phyloP scores from a whole-genome alignment of 2,888 invertebrate genomes.

The Nomada lathburiana region DNA sequence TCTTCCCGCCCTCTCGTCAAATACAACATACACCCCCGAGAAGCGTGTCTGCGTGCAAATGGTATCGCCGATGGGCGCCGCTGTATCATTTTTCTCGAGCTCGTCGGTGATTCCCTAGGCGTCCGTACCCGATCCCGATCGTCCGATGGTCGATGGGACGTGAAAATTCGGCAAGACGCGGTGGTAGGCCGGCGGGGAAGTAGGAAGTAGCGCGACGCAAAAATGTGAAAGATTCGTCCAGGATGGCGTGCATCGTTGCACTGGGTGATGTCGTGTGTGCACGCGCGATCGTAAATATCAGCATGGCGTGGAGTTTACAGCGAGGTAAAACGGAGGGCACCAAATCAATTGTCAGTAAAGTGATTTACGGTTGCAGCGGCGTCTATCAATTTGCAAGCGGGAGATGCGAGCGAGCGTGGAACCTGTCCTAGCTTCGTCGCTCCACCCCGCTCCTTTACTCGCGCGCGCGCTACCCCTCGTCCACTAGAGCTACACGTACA shows the following conservation, averaged over 20 bases:
- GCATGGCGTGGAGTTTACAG: conserved; percentile 57
- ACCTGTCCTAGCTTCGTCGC: not conserved
- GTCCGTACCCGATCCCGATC: too few species aligned
- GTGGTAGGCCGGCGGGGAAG: not conserved
- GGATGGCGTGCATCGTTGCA: conserved; percentile 43
- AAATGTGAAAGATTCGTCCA: conserved; percentile 53
- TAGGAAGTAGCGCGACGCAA: not conserved
- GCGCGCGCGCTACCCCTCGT: not conserved
- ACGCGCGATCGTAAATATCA: conserved; percentile 61
- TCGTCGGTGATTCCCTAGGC: too few species aligned
- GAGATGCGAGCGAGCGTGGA: conserved; percentile 40
- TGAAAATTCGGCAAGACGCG: not conserved
- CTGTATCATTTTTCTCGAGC: too few species aligned
- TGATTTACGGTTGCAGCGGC: conserved; percentile 68
- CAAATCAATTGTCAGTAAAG: conserved; percentile 72
- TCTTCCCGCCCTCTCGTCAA: too few species aligned
- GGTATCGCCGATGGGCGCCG: too few species aligned
- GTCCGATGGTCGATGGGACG: too few species aligned
- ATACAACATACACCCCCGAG: too few species aligned
- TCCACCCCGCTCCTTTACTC: conserved; percentile 8
- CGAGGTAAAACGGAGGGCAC: conserved; percentile 59
- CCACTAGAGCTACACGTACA: conserved; percentile 48
- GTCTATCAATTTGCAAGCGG: conserved; percentile 71
- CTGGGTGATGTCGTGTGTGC: conserved; percentile 49
- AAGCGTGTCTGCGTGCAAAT: too few species aligned